Percentiles rank a stretch among this genome's conserved stretches.
phyloP scores from a whole-genome alignment of 2,797 vertebrate species.

The Muscicapa comitata region DNA sequence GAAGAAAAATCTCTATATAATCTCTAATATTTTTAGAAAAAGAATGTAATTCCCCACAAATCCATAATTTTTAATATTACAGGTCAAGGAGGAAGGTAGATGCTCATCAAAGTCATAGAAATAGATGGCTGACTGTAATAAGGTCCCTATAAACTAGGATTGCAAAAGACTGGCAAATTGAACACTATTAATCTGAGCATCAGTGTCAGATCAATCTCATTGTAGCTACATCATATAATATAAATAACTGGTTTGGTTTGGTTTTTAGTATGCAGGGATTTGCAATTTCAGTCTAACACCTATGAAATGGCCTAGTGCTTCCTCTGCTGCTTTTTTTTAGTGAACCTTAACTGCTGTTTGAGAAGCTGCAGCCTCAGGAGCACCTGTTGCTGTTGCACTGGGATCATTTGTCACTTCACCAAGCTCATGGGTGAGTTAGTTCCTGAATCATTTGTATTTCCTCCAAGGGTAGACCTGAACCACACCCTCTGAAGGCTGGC shows the following conservation, averaged over 20 bases:
- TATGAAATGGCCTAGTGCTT: background rate
- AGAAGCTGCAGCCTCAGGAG: background rate
- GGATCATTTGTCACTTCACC: background rate
- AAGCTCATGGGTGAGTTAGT: background rate
- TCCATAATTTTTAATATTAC: background rate
- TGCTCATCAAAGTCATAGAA: background rate
- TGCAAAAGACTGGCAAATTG: background rate
- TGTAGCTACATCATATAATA: background rate
- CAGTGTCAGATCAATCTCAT: background rate
- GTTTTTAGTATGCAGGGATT: background rate
- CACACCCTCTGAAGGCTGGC: background rate
- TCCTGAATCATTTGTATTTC: background rate
- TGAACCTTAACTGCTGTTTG: background rate
- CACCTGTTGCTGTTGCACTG: rapidly evolving
- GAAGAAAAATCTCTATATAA: background rate
- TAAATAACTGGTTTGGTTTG: background rate
- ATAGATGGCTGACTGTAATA: background rate
- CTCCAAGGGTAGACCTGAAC: background rate
- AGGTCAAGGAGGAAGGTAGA: background rate
- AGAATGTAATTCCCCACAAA: background rate
- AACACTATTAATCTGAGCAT: background rate
- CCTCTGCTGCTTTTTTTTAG: background rate
- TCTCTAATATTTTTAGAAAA: background rate
- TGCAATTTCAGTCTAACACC: background rate
- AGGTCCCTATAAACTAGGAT: background rate